phyloP scores from a whole-genome alignment of 2,797 vertebrate genomes.

The Epinephelus coioides region DNA sequence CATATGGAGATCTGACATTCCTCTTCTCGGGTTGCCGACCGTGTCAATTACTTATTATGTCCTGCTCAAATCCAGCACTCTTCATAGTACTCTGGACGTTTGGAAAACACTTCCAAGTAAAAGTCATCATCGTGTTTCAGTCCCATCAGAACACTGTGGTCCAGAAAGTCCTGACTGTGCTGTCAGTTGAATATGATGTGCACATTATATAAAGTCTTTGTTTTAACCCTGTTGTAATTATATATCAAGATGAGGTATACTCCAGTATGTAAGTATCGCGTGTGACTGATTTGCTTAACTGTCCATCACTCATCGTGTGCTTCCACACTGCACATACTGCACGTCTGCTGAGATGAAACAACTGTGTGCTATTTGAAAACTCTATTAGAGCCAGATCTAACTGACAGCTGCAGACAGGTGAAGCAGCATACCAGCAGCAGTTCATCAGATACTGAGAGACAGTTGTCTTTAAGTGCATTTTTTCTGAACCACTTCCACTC shows the following conservation, averaged over 20 bases:
- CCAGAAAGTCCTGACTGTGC: slow-evolving; percentile 2
- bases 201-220: neutral
- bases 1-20: slow-evolving; percentile 62
- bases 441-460: slow-evolving; percentile 23
- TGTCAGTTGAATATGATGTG: slow-evolving; percentile 25
- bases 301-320: neutral
- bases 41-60: slow-evolving; percentile 46
- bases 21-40: slow-evolving; percentile 53
- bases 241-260: neutral
- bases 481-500: neutral
- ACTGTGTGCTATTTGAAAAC: slow-evolving; percentile 28
- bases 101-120: slow-evolving; percentile 16
- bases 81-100: slow-evolving; percentile 14
- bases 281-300: too few species aligned
- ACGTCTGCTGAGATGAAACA: slow-evolving; percentile 37
- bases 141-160: slow-evolving; percentile 21
- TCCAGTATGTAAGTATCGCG: neutral
- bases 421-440: slow-evolving; percentile 31
- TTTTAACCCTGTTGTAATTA: neutral
- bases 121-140: slow-evolving; percentile 38
- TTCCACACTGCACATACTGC: slow-evolving; percentile 11
- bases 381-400: neutral
- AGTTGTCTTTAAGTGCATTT: slow-evolving; percentile 5
- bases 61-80: slow-evolving; percentile 31
- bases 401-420: slow-evolving; percentile 38